phyloP scores from a whole-genome alignment of 2,797 vertebrate species.

The Babyrousa celebensis region DNA sequence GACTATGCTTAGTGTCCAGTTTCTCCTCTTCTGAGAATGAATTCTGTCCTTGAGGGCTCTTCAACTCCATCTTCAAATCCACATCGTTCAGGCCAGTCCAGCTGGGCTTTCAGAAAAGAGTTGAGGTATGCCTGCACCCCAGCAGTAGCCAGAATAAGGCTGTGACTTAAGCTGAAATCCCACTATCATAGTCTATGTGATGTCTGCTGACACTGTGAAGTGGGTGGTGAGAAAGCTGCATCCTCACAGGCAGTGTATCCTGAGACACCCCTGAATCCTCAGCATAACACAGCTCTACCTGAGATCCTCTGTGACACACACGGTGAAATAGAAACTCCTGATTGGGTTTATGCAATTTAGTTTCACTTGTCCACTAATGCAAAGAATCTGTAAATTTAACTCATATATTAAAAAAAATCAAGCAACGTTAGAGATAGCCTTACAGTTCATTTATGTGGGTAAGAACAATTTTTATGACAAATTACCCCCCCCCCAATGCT shows the following conservation, averaged over 20 bases:
- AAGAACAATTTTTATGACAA: conserved; percentile 34
- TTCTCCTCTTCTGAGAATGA: neutral
- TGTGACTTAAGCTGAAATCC: neutral
- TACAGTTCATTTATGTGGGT: neutral
- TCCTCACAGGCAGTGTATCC: neutral
- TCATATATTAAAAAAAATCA: conserved; percentile 27
- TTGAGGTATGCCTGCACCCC: neutral
- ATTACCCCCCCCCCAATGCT: conserved; percentile 10
- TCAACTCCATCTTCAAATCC: neutral
- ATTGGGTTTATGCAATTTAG: neutral
- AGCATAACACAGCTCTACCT: neutral
- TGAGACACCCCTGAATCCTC: neutral
- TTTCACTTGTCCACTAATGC: neutral
- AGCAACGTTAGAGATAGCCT: neutral
- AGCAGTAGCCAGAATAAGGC: neutral
- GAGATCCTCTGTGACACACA: neutral
- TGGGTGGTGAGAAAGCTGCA: neutral
- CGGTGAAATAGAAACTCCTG: neutral
- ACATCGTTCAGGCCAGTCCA: accelerated
- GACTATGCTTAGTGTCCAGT: neutral
- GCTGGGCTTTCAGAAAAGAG: neutral
- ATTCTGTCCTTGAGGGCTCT: neutral
- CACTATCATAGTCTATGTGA: neutral
- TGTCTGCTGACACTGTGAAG: neutral
- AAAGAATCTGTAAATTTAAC: neutral